Evolutionary conservation across 2,888 invertebrate genomes (phyloP).

Genomic region (Andrena marginata): DNA sequence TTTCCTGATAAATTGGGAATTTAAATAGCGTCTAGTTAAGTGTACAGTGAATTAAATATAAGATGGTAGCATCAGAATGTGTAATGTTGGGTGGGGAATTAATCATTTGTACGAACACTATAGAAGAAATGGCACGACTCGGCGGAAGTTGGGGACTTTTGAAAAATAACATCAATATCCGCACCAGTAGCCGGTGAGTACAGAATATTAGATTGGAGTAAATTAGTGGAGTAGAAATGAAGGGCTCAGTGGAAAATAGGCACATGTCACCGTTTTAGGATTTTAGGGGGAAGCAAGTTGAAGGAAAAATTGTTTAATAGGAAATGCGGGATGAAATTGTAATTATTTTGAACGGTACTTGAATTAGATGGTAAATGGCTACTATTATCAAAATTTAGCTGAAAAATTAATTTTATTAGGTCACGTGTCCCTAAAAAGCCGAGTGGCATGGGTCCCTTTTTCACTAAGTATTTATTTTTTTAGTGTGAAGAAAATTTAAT

Average conservation of each 20-base stretch:
- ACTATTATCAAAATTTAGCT: too few species aligned
- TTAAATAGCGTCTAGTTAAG: neutral
- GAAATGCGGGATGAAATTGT: too few species aligned
- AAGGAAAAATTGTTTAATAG: too few species aligned
- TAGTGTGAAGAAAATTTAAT: too few species aligned
- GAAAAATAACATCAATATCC: conserved; percentile 79
- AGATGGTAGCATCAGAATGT: neutral
- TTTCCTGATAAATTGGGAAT: neutral
- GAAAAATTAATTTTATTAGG: too few species aligned
- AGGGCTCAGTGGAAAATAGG: neutral
- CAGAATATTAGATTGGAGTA: neutral
- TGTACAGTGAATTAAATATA: neutral
- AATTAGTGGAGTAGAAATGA: neutral
- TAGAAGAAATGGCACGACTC: conserved; percentile 93
- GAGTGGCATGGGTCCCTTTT: too few species aligned
- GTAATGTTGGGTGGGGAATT: conserved; percentile 13
- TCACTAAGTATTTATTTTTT: too few species aligned
- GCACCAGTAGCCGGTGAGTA: conserved; percentile 77
- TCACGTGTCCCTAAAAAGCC: too few species aligned
- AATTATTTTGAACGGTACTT: too few species aligned
- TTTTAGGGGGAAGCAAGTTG: too few species aligned
- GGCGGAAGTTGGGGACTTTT: conserved; percentile 92
- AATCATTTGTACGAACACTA: conserved; percentile 38
- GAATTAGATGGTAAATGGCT: too few species aligned
- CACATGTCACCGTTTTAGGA: too few species aligned